phyloP scores from a whole-genome alignment of 2,888 invertebrate genomes.

The Protonemura montana region DNA sequence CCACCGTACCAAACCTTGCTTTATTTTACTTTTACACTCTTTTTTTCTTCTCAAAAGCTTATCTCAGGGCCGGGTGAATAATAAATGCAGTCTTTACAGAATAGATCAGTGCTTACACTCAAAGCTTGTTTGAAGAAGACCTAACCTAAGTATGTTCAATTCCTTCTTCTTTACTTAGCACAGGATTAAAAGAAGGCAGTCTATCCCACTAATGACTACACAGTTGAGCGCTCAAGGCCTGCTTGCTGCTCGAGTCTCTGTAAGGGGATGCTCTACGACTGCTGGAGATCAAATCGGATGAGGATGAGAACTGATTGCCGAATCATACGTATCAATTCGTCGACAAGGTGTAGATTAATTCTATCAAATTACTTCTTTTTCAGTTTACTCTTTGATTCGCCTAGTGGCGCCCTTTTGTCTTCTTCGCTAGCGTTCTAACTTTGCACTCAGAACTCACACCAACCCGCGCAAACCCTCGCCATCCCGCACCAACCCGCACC shows the following conservation, averaged over 20 bases:
- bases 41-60: slow-evolving; percentile 45
- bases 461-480: too few species aligned
- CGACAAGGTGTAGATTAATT: slow-evolving; percentile 24
- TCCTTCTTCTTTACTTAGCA: slow-evolving; percentile 34
- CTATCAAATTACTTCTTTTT: slow-evolving; percentile 24
- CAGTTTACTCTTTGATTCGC: not conserved
- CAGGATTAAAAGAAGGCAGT: slow-evolving; percentile 26
- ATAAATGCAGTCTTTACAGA: slow-evolving; percentile 39
- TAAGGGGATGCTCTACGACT: not conserved
- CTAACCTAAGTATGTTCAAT: slow-evolving; percentile 33
- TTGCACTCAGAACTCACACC: too few species aligned
- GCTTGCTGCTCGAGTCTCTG: too few species aligned
- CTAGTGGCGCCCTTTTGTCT: too few species aligned
- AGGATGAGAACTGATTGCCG: slow-evolving; percentile 19
- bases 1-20: not conserved
- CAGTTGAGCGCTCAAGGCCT: not conserved
- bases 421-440: too few species aligned
- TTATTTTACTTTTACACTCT: slow-evolving; percentile 41
- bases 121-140: slow-evolving; percentile 36
- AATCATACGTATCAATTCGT: slow-evolving; percentile 28
- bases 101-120: slow-evolving; percentile 40
- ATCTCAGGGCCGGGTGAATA: slow-evolving; percentile 37
- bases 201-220: slow-evolving; percentile 26
- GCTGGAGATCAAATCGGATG: not conserved
- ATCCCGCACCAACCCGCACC: too few species aligned